Evolutionary conservation across 2,797 vertebrate genomes (phyloP).

Genomic region (Poecilia gillii): DNA sequence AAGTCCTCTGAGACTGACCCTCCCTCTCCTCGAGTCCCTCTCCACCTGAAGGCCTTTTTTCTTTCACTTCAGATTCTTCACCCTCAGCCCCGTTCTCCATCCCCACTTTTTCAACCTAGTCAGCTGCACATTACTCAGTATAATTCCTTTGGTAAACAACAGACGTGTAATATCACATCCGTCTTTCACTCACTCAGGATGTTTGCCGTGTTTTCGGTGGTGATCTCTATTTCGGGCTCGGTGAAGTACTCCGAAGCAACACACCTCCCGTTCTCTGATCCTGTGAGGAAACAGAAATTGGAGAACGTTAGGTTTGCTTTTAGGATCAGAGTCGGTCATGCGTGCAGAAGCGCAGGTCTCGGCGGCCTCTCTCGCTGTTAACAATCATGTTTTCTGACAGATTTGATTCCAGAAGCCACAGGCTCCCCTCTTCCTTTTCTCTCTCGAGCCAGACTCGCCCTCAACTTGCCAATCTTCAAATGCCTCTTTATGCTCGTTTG

Average conservation of each 20-base stretch:
- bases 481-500: slow-evolving; percentile 23
- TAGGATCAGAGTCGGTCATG: slow-evolving; percentile 41
- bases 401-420: slow-evolving; percentile 37
- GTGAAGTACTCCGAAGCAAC: slow-evolving; percentile 94
- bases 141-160: neutral
- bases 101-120: neutral
- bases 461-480: slow-evolving; percentile 1
- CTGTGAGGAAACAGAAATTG: slow-evolving; percentile 56
- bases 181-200: slow-evolving; percentile 87
- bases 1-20: slow-evolving; percentile 1
- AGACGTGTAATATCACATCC: neutral
- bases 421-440: slow-evolving; percentile 15
- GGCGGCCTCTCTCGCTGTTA: slow-evolving; percentile 49
- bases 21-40: neutral
- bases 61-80: neutral
- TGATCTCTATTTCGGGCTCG: slow-evolving; percentile 91
- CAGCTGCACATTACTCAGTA: neutral
- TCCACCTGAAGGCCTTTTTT: neutral
- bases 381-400: slow-evolving; percentile 59
- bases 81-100: neutral
- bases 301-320: slow-evolving; percentile 30
- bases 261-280: slow-evolving; percentile 85
- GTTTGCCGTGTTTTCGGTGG: slow-evolving; percentile 94
- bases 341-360: slow-evolving; percentile 36
- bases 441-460: slow-evolving; percentile 18